Evolutionary conservation across 2,797 vertebrate species (phyloP), one percentile per base, ranked within the genome.

Genomic region (Hypotaenidia philippensis): DNA sequence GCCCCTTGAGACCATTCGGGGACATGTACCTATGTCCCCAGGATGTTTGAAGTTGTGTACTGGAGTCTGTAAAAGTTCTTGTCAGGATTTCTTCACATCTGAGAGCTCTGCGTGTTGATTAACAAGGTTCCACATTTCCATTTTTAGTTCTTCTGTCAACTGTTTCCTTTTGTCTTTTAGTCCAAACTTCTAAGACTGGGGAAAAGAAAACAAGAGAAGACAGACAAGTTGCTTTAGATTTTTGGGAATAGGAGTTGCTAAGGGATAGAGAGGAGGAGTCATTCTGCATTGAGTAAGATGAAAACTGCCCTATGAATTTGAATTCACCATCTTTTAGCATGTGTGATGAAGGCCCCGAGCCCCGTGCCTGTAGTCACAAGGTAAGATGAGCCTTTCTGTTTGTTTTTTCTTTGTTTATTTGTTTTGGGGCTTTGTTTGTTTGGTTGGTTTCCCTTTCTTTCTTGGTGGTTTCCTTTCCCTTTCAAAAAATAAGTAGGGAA

Each of bases 111-210:
- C 22, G 4, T 40, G 21, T 70, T 91, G 68, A 79, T 96, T 70
- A 94, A 61, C 0, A 2, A 90, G 63, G 68, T 50, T 75, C 47
- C 38, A 59, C 5, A 2, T 85, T 95, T 93, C 92, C 45, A 41
- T 92, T 85, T 94, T 94, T 94, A 97, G 88, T 92, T 87, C 55
- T 79, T 83, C 90, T 93, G 89, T 89, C 83, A 87, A 8, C 57
- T 2, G 1, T 45, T 90, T 65, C 20, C 81, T 94, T 95, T 97
- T 88, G 47, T 94, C 87, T 87, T 90, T 93, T 50, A 6, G 5
- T 20, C 40, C 21, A 74, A 78, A 82, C 59, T 87, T 84, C 38
- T 56, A 87, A 88, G 80, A 32, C 41, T 71, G 36, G 31, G 19
- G 57, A 52, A 26, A 19, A 40, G 36, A 61, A 55, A 21, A 34